These are phyloP conservation scores for Himantopus leucocephalus DNA, from an alignment of 2,113 vertebrate genomes.

Conservation along the genomic window DNA sequence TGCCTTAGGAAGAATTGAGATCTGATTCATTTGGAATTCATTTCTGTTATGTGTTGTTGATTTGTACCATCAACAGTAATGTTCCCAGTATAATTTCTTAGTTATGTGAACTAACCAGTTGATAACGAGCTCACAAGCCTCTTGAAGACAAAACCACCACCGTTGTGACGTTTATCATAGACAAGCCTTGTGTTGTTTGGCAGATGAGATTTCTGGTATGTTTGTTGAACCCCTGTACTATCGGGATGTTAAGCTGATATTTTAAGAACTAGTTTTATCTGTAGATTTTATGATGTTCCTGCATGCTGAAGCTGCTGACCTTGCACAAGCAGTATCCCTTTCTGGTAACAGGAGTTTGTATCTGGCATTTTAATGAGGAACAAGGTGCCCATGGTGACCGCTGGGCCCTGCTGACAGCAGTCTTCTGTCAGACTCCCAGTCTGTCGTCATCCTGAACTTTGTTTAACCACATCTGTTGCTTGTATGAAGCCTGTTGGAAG, in stretches of 20 bases:
- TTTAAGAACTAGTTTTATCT: neutral
- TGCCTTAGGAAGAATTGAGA: neutral
- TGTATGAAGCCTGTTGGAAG: neutral
- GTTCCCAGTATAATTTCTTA: neutral
- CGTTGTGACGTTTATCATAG: neutral
- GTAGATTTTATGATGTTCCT: neutral
- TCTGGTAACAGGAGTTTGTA: neutral
- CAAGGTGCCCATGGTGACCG: neutral
- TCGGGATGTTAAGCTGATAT: neutral
- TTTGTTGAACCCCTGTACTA: neutral
- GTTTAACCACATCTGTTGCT: neutral
- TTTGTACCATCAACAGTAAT: neutral
- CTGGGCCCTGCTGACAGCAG: neutral
- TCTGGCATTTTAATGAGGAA: neutral
- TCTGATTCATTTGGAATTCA: neutral
- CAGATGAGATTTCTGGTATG: neutral
- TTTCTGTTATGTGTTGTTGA: neutral
- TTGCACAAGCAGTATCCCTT: neutral
- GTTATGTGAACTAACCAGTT: neutral
- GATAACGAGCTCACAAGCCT: neutral
- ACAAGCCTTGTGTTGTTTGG: neutral
- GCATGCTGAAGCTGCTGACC: neutral
- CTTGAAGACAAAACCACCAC: neutral
- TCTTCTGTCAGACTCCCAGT: neutral
- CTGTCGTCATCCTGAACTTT: neutral